Conservation (phyloP, 2,113 vertebrate genomes). For the Lonchura striata region DNA sequence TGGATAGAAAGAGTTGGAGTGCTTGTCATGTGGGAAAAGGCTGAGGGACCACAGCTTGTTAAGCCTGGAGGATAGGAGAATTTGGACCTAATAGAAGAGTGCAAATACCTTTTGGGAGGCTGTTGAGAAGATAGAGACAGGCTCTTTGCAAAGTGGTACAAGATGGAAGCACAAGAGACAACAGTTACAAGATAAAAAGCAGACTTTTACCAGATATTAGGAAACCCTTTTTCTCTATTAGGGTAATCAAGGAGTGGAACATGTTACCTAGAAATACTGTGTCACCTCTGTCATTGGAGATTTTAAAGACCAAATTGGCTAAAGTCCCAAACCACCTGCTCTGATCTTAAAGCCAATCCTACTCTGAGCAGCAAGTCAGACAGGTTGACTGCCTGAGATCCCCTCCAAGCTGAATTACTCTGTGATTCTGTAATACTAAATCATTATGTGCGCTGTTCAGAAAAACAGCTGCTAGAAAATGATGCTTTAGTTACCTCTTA, state of each 20-base stretch:
- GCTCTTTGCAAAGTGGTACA: neutral
- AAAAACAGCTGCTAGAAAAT: constrained; percentile 13
- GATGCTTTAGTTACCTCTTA: neutral
- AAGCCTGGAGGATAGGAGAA: neutral
- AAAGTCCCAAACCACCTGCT: neutral
- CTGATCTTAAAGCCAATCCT: neutral
- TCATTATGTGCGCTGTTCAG: neutral
- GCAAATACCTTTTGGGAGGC: neutral
- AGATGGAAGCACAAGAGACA: neutral
- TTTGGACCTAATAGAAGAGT: neutral
- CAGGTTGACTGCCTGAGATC: neutral
- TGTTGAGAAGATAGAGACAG: neutral
- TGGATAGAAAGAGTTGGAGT: neutral
- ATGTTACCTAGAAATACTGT: neutral
- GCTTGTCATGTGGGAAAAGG: neutral
- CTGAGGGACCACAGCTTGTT: neutral
- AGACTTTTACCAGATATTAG: neutral
- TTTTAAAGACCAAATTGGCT: neutral
- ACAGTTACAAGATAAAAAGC: neutral
- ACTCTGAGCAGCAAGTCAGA: neutral
- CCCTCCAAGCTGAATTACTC: neutral
- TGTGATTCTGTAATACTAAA: neutral
- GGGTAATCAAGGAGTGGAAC: neutral
- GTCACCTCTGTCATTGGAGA: neutral
- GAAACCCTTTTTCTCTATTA: neutral